Evolutionary conservation across 2,797 vertebrate species (phyloP).

Genomic region (Melopsittacus undulatus): DNA sequence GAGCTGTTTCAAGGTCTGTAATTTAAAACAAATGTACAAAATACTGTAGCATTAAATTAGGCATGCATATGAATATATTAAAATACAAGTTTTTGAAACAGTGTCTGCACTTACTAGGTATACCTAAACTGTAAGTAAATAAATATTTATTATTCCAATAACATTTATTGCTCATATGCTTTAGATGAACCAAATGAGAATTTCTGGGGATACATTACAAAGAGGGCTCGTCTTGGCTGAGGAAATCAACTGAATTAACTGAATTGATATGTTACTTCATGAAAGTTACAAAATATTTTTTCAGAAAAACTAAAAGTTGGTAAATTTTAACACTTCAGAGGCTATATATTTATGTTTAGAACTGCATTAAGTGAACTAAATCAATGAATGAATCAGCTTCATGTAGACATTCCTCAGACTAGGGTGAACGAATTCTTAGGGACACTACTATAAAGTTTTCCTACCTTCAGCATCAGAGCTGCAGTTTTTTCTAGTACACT

Average conservation of each 20-base stretch:
- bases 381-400: background rate
- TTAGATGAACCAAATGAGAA: background rate
- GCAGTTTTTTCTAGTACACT: background rate
- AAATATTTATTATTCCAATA: background rate
- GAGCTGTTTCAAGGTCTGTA: slow-evolving; percentile 21
- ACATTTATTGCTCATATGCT: background rate
- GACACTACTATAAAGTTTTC: background rate
- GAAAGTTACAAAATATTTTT: background rate
- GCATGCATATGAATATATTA: background rate
- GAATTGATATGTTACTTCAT: background rate
- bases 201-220: background rate
- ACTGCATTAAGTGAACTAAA: background rate
- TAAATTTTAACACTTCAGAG: background rate
- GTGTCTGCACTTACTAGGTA: background rate
- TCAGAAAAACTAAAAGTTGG: background rate
- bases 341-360: background rate
- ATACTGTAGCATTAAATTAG: background rate
- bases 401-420: background rate
- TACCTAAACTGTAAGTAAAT: background rate
- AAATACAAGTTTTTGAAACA: background rate
- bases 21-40: slow-evolving; percentile 43
- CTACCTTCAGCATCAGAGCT: background rate
- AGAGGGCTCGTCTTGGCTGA: background rate
- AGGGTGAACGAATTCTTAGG: background rate
- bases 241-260: background rate